A percentile compares a stretch with the other conserved stretches of the same genome.
Evolutionary conservation across 2,888 invertebrate species (phyloP).

Genomic region (Nycteola revayana): DNA sequence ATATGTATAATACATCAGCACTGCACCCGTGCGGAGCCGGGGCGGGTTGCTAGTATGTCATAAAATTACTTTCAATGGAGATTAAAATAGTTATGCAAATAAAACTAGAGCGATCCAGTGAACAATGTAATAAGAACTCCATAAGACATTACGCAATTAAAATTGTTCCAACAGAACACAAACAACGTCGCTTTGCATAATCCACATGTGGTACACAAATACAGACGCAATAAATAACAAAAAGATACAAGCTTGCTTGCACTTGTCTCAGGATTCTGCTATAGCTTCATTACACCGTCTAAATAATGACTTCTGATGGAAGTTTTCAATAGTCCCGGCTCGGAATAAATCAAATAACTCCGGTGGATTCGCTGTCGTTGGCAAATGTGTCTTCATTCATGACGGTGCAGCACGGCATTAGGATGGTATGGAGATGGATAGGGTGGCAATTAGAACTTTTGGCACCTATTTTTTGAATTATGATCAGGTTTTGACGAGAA

Average conservation of each 20-base stretch:
- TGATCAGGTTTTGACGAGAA: too few species aligned
- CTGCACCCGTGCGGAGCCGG: too few species aligned
- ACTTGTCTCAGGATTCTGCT: conserved; percentile 37
- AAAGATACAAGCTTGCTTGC: conserved; percentile 32
- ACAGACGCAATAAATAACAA: conserved; percentile 36
- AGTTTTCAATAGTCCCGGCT: conserved; percentile 67
- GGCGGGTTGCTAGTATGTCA: too few species aligned
- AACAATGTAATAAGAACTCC: background rate
- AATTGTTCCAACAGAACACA: conserved; percentile 12
- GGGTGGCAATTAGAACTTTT: too few species aligned
- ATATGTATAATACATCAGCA: too few species aligned
- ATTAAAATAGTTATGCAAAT: too few species aligned
- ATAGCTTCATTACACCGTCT: conserved; percentile 54
- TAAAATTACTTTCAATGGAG: too few species aligned
- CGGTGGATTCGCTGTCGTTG: conserved; percentile 67
- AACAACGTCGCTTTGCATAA: conserved; percentile 12
- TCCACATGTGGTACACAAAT: conserved; percentile 25
- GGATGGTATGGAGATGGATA: conserved; percentile 51
- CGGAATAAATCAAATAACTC: conserved; percentile 76
- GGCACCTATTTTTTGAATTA: too few species aligned
- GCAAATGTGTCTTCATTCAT: conserved; percentile 81
- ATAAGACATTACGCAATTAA: conserved; percentile 19
- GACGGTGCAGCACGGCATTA: conserved; percentile 49
- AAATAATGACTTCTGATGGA: conserved; percentile 60
- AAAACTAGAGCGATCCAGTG: conserved; percentile 1